Conservation (phyloP, 1,140 invertebrate species). For the Arctopsyche grandis region DNA sequence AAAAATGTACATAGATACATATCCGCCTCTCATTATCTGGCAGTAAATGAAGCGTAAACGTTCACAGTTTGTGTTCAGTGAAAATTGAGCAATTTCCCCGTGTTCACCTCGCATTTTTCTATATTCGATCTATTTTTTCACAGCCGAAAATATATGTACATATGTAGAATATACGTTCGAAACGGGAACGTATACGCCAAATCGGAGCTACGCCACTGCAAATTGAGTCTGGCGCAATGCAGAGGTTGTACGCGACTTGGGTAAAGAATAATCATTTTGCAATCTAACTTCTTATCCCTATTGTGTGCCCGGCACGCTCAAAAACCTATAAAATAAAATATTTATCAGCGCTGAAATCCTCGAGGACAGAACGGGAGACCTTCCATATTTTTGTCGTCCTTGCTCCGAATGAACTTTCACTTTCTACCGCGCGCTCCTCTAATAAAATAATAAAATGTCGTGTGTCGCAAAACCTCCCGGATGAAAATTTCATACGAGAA, state of each 20-base stretch:
- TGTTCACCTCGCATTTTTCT: too few relatives aligned
- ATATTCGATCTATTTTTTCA: too few relatives aligned
- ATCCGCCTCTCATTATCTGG: too few relatives aligned
- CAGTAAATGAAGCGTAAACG: too few relatives aligned
- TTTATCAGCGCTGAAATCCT: constrained; percentile 25
- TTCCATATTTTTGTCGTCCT: background rate
- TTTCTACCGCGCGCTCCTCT: background rate
- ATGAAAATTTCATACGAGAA: too few relatives aligned
- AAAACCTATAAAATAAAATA: constrained; percentile 20
- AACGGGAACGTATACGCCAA: background rate
- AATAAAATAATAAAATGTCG: constrained; percentile 3
- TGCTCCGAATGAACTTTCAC: background rate
- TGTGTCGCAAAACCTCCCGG: too few relatives aligned
- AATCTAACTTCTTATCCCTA: constrained; percentile 44
- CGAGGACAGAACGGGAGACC: background rate
- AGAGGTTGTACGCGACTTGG: constrained; percentile 45
- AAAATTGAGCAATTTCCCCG: too few relatives aligned
- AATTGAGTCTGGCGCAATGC: constrained; percentile 46
- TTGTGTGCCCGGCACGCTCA: background rate
- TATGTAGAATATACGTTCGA: background rate
- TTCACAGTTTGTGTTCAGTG: too few relatives aligned
- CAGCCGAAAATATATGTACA: background rate
- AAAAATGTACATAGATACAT: too few relatives aligned
- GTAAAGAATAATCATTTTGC: constrained; percentile 49
- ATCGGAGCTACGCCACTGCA: background rate